Evolutionary conservation across 2,797 vertebrate species (phyloP).

Genomic region (Cynodonichthys magdalenae): DNA sequence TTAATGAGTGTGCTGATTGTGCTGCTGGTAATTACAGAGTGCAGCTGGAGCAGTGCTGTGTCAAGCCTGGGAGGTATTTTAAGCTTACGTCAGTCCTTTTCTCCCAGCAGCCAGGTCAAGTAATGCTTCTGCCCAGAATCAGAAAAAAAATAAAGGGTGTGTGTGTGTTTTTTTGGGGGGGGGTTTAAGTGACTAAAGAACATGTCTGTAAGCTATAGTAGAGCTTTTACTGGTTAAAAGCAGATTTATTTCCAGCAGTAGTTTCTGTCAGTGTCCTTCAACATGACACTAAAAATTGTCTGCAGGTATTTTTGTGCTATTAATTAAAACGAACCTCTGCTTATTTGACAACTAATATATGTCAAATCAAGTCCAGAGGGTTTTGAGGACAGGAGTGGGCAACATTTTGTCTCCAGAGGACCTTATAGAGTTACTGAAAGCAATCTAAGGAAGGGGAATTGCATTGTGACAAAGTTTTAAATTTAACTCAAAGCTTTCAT

Average conservation of each 20-base stretch:
- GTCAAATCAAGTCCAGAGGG: no score
- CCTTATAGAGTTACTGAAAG: no score
- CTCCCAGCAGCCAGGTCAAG: slow-evolving; percentile 62
- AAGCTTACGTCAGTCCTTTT: slow-evolving; percentile 71
- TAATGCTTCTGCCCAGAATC: slow-evolving; percentile 57
- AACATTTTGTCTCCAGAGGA: no score
- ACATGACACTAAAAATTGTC: neutral
- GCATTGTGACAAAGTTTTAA: no score
- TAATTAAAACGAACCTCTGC: slow-evolving; percentile 4
- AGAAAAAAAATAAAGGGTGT: neutral
- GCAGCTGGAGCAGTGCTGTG: slow-evolving; percentile 75
- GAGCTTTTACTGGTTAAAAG: neutral
- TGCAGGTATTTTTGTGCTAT: neutral
- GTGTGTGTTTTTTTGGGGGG: no score
- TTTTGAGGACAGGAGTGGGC: no score
- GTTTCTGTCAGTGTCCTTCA: slow-evolving; percentile 8
- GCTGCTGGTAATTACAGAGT: slow-evolving; percentile 82
- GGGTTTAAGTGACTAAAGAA: slow-evolving; percentile 33
- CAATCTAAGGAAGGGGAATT: no score
- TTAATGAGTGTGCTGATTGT: slow-evolving; percentile 81
- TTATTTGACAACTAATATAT: no score
- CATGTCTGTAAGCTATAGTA: slow-evolving; percentile 25
- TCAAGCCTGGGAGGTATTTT: slow-evolving; percentile 73
- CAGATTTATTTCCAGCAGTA: slow-evolving; percentile 6
- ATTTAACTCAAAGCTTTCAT: no score